phyloP scores from a whole-genome alignment of 2,797 vertebrate species.

The Poeciliopsis paucimaculata region DNA sequence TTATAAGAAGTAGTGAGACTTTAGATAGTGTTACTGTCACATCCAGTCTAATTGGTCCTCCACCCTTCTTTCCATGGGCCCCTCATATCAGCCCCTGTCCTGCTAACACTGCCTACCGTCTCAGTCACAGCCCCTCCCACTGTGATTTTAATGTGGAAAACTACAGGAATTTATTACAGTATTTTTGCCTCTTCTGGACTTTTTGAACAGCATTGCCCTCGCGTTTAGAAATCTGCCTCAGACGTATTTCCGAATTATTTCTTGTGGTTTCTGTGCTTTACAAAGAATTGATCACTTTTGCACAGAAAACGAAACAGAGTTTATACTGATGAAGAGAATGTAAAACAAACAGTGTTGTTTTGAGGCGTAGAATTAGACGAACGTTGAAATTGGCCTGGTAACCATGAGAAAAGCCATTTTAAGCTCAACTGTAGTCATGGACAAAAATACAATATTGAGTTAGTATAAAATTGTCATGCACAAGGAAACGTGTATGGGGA shows the following conservation, averaged over 20 bases:
- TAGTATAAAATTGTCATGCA: neutral
- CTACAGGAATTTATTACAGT: neutral
- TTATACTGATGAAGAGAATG: neutral
- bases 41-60: neutral
- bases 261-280: conserved; percentile 15
- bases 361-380: neutral
- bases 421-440: neutral
- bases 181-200: neutral
- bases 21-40: neutral
- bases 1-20: neutral
- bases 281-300: neutral
- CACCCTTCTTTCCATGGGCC: neutral
- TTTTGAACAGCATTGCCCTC: conserved; percentile 4
- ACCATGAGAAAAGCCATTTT: neutral
- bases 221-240: conserved; percentile 24
- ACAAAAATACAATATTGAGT: neutral
- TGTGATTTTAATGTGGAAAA: conserved; percentile 29
- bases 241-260: conserved; percentile 3
- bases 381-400: neutral
- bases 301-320: neutral
- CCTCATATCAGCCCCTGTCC: conserved; percentile 4
- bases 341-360: neutral
- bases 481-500: neutral
- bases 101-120: conserved; percentile 57
- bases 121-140: conserved; percentile 23